Evolutionary conservation across 2,797 vertebrate species (phyloP).

Genomic region (Adelosebastes latens): DNA sequence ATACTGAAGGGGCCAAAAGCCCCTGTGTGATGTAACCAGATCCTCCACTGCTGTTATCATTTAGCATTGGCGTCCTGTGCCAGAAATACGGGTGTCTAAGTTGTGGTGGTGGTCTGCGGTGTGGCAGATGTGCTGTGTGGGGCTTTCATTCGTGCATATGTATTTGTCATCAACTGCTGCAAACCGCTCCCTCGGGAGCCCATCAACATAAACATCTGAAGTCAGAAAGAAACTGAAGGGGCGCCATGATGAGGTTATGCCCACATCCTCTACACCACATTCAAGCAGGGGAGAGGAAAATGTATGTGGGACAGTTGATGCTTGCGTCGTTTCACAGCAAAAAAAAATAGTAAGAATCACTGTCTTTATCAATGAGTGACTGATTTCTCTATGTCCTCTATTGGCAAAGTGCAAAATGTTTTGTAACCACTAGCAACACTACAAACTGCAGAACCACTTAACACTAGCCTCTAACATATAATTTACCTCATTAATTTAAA

Average conservation of each 20-base stretch:
- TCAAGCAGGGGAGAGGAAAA: conserved; percentile 18
- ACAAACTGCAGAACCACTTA: neutral
- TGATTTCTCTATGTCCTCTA: neutral
- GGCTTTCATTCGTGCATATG: conserved; percentile 64
- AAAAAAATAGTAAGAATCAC: conserved; percentile 25
- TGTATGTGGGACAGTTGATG: conserved; percentile 5
- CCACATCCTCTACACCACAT: conserved; percentile 54
- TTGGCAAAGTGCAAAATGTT: neutral
- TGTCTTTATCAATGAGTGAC: neutral
- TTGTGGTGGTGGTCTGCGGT: conserved; percentile 59
- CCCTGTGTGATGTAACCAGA: conserved; percentile 64
- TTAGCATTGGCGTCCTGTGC: conserved; percentile 59
- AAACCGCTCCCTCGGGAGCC: conserved; percentile 40
- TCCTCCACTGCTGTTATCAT: conserved; percentile 74
- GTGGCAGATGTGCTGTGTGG: conserved; percentile 49
- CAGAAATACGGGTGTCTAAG: conserved; percentile 51
- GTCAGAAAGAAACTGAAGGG: conserved; percentile 36
- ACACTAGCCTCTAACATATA: neutral
- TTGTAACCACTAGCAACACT: neutral
- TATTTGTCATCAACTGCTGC: conserved; percentile 72
- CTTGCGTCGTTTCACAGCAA: conserved; percentile 4
- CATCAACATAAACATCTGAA: conserved; percentile 60
- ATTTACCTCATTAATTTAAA: neutral
- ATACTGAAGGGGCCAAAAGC: conserved; percentile 35
- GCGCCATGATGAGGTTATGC: conserved; percentile 39